Percentiles rank a stretch among this genome's conserved stretches.
Conservation (phyloP, 2,888 invertebrate genomes). For the Chalcosyrphus nemorum region DNA sequence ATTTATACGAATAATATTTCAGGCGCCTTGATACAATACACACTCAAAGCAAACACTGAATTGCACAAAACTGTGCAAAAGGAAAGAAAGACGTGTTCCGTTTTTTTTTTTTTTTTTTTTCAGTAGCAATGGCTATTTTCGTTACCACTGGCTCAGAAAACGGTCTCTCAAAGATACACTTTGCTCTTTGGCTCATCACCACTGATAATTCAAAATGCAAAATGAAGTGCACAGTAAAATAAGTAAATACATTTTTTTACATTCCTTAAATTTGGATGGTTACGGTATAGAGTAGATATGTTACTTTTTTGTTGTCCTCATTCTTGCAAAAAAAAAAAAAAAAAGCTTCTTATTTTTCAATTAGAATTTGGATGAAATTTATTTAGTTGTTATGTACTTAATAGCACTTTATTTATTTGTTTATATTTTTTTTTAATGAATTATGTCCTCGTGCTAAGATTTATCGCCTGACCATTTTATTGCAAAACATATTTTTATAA, state of each 20-base stretch:
- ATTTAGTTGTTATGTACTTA: neutral
- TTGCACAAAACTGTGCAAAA: slow-evolving; percentile 46
- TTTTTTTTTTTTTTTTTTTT: too few species aligned
- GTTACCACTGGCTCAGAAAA: slow-evolving; percentile 40
- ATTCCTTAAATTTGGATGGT: slow-evolving; percentile 13
- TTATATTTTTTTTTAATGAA: too few species aligned
- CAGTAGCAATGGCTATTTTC: slow-evolving; percentile 47
- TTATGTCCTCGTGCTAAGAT: neutral
- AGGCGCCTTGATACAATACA: slow-evolving; percentile 44
- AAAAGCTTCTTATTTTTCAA: neutral
- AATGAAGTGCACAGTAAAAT: slow-evolving; percentile 46
- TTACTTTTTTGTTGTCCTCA: neutral
- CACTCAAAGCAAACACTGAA: neutral
- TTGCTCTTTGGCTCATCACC: slow-evolving; percentile 63
- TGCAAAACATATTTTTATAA: neutral
- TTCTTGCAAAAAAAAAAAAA: too few species aligned
- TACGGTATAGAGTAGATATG: too few species aligned
- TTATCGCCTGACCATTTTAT: neutral
- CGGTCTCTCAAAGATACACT: slow-evolving; percentile 63
- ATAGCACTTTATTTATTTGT: neutral
- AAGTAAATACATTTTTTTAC: slow-evolving; percentile 15
- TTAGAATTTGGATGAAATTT: neutral
- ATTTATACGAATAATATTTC: slow-evolving; percentile 35
- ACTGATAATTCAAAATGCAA: slow-evolving; percentile 59
- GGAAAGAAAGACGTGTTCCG: slow-evolving; percentile 18